Base-by-base conservation (phyloP, 2,113 vertebrate genomes). In the Gallinago media region DNA sequence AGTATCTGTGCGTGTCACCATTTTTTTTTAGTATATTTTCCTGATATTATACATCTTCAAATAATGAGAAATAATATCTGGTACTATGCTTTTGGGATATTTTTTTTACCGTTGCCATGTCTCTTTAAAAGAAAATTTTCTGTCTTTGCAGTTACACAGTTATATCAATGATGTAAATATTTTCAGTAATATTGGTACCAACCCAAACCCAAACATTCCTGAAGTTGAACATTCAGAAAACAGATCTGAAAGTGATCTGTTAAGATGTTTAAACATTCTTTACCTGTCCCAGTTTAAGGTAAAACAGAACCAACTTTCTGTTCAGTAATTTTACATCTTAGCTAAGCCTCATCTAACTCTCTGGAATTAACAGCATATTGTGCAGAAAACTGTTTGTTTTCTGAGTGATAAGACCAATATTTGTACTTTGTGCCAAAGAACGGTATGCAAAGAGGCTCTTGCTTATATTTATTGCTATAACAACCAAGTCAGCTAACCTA, bases 101-200 rank as follows among this genome's bases (percentile, higher is more conserved):
- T 71, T 75, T 54, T 52, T 23, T 80, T 14, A 12, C 10, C 76
- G 14, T 36, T 77, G 6, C 11, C 7, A 40, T 36, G 14, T 25
- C 5, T 76, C 61, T 82, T 50, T 58, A 73, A 92, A 91, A 68
- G 23, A 4, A 8, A 65, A 5, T 25, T 47, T 83, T 59, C 17
- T 47, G n/a, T 3, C 38, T 79, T 89, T 75, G 14, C 16, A 12
- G 3, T 47, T 68, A 21, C 0, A 0, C 2, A 1, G 2, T 76
- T 70, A 14, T 27, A 18, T 71, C 13, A 36, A 0, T 36, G 12
- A 36, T 2, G 2, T 52, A 40, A 31, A 77, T 74, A 0, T 40
- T 73, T 80, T 66, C 49, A 76, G 54, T 16, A 62, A 40, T 67
- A 63, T 22, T 49, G 17, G 26, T 87, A 80, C 6, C 15, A 90